Evolutionary conservation across 2,113 vertebrate species (phyloP).

Genomic region (Ariopsis seemanni): DNA sequence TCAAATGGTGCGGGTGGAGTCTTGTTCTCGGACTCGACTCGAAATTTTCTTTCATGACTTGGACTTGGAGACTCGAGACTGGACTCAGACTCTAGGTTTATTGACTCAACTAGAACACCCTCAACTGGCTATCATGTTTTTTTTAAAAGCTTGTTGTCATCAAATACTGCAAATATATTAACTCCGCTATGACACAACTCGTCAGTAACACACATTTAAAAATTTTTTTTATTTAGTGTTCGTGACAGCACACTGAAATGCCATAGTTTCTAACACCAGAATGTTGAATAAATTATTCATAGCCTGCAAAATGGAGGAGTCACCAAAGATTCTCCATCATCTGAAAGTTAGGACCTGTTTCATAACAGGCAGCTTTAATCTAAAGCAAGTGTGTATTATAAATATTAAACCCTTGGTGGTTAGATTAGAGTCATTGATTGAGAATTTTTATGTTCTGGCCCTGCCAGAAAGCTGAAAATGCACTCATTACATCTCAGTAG

Average conservation of each 20-base stretch:
- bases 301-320: background rate
- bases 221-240: background rate
- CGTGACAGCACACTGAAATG: background rate
- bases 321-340: background rate
- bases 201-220: background rate
- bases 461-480: background rate
- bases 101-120: too few species aligned
- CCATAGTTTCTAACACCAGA: background rate
- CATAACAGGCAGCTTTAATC: background rate
- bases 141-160: background rate
- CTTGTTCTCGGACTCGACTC: too few species aligned
- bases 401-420: background rate
- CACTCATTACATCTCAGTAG: background rate
- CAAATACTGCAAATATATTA: background rate
- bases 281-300: background rate
- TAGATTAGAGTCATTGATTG: background rate
- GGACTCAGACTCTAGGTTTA: too few species aligned
- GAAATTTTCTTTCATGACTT: too few species aligned
- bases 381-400: background rate
- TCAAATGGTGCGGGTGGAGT: too few species aligned
- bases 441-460: background rate
- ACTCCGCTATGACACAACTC: background rate
- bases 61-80: too few species aligned
- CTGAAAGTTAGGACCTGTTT: background rate
- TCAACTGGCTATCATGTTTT: background rate